Evolutionary conservation across 2,113 vertebrate genomes (phyloP).

Genomic region (Cyprinodon brontotheroides): DNA sequence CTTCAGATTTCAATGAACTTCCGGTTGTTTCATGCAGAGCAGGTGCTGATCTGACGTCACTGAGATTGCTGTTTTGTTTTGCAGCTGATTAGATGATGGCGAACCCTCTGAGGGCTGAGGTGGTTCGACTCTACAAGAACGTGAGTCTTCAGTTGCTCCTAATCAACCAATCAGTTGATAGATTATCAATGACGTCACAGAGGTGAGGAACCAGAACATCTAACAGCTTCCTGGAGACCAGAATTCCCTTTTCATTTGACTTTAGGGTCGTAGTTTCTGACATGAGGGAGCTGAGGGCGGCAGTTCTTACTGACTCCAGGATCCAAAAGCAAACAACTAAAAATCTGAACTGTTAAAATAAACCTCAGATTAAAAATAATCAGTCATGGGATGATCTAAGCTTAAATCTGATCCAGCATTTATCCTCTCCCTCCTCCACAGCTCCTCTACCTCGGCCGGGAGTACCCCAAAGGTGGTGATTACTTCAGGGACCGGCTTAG

Average conservation of each 20-base stretch:
- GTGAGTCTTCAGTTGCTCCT: slow-evolving; percentile 13
- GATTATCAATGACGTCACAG: not conserved
- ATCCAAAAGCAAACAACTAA: not conserved
- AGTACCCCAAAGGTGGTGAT: slow-evolving; percentile 57
- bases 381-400: no score
- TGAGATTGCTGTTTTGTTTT: not conserved
- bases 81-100: slow-evolving; percentile 28
- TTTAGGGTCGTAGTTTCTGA: no score
- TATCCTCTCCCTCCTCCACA: slow-evolving; percentile 8
- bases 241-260: not conserved
- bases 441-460: slow-evolving; percentile 54
- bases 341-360: not conserved
- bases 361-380: not conserved
- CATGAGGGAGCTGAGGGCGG: not conserved
- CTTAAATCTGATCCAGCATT: not conserved
- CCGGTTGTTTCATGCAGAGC: not conserved
- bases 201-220: not conserved
- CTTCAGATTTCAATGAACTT: no score
- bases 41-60: not conserved
- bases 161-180: not conserved
- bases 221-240: not conserved
- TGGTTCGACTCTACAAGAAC: slow-evolving; percentile 60
- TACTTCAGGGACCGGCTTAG: slow-evolving; percentile 58
- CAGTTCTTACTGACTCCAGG: not conserved
- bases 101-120: slow-evolving; percentile 51